These are phyloP conservation scores for Sinonovacula constricta DNA, from an alignment of 1,140 invertebrate species.

Conservation along the genomic window DNA sequence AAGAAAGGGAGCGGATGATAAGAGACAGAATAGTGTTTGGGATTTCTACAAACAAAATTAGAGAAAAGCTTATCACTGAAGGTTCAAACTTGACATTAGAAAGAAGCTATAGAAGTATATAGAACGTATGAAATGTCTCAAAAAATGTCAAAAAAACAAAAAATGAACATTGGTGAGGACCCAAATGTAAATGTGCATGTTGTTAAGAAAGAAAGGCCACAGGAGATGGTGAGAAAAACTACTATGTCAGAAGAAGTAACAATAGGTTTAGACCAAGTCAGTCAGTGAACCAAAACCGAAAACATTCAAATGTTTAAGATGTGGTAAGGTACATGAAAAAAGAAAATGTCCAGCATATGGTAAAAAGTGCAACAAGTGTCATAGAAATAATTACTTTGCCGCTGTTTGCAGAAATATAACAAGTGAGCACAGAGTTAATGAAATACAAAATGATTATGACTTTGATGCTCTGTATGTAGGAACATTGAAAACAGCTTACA, in stretches of 20 bases:
- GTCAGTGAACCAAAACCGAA: too few species aligned
- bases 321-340: too few species aligned
- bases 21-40: conserved; percentile 51
- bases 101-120: conserved; percentile 39
- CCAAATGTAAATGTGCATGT: too few species aligned
- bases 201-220: too few species aligned
- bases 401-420: neutral
- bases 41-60: conserved; percentile 37
- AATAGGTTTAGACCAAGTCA: too few species aligned
- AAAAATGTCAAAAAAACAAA: conserved; percentile 19
- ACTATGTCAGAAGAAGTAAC: too few species aligned
- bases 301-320: too few species aligned
- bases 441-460: conserved; percentile 2
- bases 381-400: conserved; percentile 24
- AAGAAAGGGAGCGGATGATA: conserved; percentile 39
- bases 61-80: conserved; percentile 47
- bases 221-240: too few species aligned
- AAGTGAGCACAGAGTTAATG: conserved; percentile 3
- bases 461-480: conserved; percentile 10
- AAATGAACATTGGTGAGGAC: conserved; percentile 6
- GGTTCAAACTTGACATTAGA: conserved; percentile 39
- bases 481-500: neutral
- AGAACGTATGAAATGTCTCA: conserved; percentile 40
- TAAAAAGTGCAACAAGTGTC: too few species aligned
- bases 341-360: too few species aligned